A percentile compares a stretch with the other conserved stretches of the same genome.
Conservation (phyloP, 1,140 invertebrate genomes). For the Drosophila sp. region DNA sequence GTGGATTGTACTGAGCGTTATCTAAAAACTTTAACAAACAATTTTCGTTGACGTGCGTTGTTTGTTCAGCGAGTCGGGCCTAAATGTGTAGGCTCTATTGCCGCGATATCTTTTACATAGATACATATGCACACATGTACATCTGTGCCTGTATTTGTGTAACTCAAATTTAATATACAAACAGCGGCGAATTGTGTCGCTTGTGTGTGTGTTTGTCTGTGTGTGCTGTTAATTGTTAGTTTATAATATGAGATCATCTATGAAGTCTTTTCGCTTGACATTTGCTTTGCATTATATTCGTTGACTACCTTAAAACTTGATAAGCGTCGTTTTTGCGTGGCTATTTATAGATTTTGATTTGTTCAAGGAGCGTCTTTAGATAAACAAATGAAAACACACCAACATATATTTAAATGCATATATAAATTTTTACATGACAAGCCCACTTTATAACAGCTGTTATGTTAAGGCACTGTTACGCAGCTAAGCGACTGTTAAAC, state of each 20-base stretch:
- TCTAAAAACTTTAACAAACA: slow-evolving; percentile 82
- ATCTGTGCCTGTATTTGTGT: slow-evolving; percentile 24
- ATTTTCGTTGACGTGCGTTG: slow-evolving; percentile 72
- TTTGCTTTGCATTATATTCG: slow-evolving; percentile 34
- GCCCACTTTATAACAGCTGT: slow-evolving; percentile 29
- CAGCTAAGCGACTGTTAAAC: slow-evolving; percentile 11
- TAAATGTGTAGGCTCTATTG: slow-evolving; percentile 25
- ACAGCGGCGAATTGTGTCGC: slow-evolving; percentile 58
- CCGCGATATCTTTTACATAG: slow-evolving; percentile 44
- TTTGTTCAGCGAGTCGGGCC: slow-evolving; percentile 62
- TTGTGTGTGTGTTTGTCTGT: slow-evolving; percentile 5
- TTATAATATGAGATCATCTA: slow-evolving; percentile 62
- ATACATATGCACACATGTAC: slow-evolving; percentile 2
- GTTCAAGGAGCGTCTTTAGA: slow-evolving; percentile 18
- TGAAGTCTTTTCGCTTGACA: slow-evolving; percentile 41
- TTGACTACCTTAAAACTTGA: slow-evolving; percentile 37
- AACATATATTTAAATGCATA: neutral
- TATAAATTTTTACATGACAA: slow-evolving; percentile 13
- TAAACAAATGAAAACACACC: neutral
- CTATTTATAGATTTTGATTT: slow-evolving; percentile 40
- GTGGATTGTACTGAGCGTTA: slow-evolving; percentile 58
- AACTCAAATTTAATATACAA: slow-evolving; percentile 74
- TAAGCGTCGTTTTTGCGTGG: slow-evolving; percentile 15
- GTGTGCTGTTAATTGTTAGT: slow-evolving; percentile 77
- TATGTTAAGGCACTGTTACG: slow-evolving; percentile 29